Percentiles rank a stretch among this genome's conserved stretches.
Evolutionary conservation across 2,113 vertebrate species (phyloP).

Genomic region (Eretmochelys imbricata): DNA sequence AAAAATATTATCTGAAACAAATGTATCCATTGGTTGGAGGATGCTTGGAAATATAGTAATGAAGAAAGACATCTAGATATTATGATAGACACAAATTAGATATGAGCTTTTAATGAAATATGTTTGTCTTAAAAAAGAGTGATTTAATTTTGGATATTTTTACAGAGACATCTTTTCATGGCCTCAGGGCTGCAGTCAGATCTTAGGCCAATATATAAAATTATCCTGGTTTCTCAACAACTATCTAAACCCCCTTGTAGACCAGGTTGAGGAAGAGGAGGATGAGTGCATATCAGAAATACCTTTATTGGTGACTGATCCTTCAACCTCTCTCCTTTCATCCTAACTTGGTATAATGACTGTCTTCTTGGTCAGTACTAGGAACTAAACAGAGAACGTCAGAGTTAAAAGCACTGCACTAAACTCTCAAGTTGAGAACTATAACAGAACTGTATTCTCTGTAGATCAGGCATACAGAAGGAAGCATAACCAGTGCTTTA

Average conservation of each 20-base stretch:
- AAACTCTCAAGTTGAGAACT: background rate
- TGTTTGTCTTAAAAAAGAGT: background rate
- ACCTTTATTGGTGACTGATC: background rate
- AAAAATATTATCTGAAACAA: background rate
- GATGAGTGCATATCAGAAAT: background rate
- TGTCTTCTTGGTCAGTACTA: background rate
- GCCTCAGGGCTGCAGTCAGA: background rate
- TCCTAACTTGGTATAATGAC: background rate
- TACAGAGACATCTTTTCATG: background rate
- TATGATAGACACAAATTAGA: background rate
- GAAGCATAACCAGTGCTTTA: background rate
- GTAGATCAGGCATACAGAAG: background rate
- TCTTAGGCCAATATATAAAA: background rate
- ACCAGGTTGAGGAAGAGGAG: background rate
- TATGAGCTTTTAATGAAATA: background rate
- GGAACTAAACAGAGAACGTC: background rate
- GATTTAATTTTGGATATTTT: background rate
- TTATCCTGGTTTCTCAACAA: background rate
- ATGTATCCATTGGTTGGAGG: background rate
- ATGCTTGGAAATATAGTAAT: background rate
- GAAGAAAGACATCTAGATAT: background rate
- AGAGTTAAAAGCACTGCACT: background rate
- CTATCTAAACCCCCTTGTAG: background rate
- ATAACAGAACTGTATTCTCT: background rate
- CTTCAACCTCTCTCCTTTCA: background rate